Evolutionary conservation across 2,113 vertebrate species (phyloP), one percentile per base, ranked within the genome.

Genomic region (Thermophis baileyi): DNA sequence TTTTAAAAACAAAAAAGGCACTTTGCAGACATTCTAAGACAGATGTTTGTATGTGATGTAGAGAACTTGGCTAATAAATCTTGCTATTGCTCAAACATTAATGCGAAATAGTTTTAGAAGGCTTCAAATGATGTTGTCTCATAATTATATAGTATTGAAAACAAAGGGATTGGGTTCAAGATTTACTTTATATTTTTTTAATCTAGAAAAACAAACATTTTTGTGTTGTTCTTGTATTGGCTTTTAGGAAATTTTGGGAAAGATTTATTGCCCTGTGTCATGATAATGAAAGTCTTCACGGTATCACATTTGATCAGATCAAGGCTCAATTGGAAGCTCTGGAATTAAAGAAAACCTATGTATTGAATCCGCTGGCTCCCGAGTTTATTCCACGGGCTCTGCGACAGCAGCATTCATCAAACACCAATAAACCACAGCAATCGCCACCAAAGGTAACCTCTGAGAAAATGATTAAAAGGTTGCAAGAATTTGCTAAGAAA

Each of bases 281-380:
- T 24, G 98, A 99, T 97, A 99, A 99, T 90, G 96, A 98, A 50
- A 99, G 99, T 96, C 98, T 99, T 49, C 99, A 99, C 2, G 99
- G 99, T 95, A 99, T 99, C 98, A 99, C 99, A 10, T 99, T 99
- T 94, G 99, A 99, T 95, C 99, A 99, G 98, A 99, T 99, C 97
- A 99, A 99, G 97, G 97, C 99, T 96, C 99, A 99, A 97, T 96
- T 99, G 96, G 99, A 99, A 96, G 99, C 99, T 95, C 97, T 99
- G 96, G 99, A 99, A 98, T 98, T 99, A 60, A 99, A 99, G 98
- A 99, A 99, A 98, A 99, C 99, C 1, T 99, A 99, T 0, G 99
- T 99, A 94, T 97, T 99, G 96, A 99, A 99, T 96, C 99, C 99
- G 0, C 96, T 99, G 97, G 99, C 99, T 87, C 99, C 99, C 0